Conservation (phyloP, 2,888 invertebrate genomes). For the Parthenolecanium corni region DNA sequence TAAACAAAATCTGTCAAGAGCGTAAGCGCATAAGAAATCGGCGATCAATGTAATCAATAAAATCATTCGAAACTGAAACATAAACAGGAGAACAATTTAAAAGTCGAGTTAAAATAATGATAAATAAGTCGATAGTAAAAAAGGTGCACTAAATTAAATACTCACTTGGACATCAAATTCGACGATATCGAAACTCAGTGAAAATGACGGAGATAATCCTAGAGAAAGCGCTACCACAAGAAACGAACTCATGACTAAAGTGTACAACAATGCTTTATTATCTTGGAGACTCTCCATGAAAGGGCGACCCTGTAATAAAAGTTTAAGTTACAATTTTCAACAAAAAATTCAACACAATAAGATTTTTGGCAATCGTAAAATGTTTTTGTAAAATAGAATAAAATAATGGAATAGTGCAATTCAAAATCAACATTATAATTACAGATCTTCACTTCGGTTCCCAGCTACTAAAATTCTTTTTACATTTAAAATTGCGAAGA, state of each 20-base stretch:
- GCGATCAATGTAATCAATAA: conserved; percentile 70
- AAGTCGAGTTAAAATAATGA: not conserved
- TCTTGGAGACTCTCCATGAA: conserved; percentile 94
- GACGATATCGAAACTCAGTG: conserved; percentile 86
- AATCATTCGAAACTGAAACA: conserved; percentile 74
- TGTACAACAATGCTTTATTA: conserved; percentile 86
- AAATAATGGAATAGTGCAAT: too few relatives aligned
- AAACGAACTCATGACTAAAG: conserved; percentile 68
- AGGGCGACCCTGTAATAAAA: conserved; percentile 70
- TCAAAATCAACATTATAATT: too few relatives aligned
- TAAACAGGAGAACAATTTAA: conserved; percentile 34
- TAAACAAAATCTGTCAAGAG: conserved; percentile 72
- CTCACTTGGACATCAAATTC: conserved; percentile 83
- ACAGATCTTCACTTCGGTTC: too few relatives aligned
- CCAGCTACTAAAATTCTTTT: too few relatives aligned
- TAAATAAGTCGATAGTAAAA: too few relatives aligned
- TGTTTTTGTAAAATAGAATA: not conserved
- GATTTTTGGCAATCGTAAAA: not conserved
- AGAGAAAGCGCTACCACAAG: conserved; percentile 74
- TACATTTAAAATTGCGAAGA: too few relatives aligned
- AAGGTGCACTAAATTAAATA: conserved; percentile 32
- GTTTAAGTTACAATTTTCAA: conserved; percentile 30
- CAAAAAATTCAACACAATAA: too few relatives aligned
- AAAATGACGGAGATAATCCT: conserved; percentile 72
- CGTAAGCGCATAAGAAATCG: conserved; percentile 74